Evolutionary conservation across 1,140 invertebrate genomes (phyloP), one percentile per base, ranked within the genome.

Genomic region (Penaeus japonicus): DNA sequence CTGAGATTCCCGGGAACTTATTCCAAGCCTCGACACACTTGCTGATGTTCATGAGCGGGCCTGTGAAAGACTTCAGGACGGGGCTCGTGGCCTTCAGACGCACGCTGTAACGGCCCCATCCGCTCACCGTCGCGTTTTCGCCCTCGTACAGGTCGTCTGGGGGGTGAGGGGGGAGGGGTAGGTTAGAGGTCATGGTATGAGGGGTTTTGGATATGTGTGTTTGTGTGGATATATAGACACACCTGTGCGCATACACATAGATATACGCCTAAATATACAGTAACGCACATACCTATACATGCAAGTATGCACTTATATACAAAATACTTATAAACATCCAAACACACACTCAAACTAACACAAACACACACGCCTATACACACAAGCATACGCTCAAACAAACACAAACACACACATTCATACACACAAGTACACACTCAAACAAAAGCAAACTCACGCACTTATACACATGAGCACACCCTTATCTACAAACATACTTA

Each of bases 1-100:
- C 91, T 79, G 91, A 78, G 53, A 92, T 90, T 73, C 89, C 90
- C 39, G 91, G 93, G 47, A 91, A 91, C 65, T 93, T 92, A 88
- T 95, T 90, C 83, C 81, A 83, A 10, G 89, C 89, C 57, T 85
- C 39, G 89, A 91, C 30, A 85, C 91, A 81, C 84, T 82, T n/a
- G 81, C 7, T 17, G 91, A 89, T 90, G 89, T 91, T 91, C 88
- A 90, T 17, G 87, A 91, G 57, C 18, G 87, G 90, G 91, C 47
- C 80, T 0, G 87, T 84, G 70, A 47, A 78, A 70, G 83, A 70
- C 70, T 88, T 88, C 70, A 88, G 18, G n/a, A 88, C 32, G 20
- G 65, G 2, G 55, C 62, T 88, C 5, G 87, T 88, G 18, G 15
- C 62, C 80, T 88, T 88, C 30, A 22, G 90, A 92, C 92, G 91